Evolutionary conservation across 1,140 invertebrate genomes (phyloP).

Genomic region (Halesus radiatus): DNA sequence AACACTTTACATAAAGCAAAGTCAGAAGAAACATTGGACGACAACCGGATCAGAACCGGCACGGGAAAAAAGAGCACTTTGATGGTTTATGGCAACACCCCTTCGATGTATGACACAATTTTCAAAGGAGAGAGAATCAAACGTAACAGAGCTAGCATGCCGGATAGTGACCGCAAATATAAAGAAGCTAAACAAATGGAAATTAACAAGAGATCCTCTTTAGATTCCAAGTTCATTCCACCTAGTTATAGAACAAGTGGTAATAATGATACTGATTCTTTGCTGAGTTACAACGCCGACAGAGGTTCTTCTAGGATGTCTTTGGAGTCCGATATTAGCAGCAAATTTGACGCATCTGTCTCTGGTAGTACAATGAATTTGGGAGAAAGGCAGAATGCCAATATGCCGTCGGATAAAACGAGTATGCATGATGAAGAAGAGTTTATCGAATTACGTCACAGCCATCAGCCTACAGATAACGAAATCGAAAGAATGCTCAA

Average conservation of each 20-base stretch:
- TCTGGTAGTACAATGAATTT: slow-evolving; percentile 37
- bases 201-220: slow-evolving; percentile 57
- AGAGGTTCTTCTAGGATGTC: slow-evolving; percentile 68
- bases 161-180: slow-evolving; percentile 58
- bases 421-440: slow-evolving; percentile 64
- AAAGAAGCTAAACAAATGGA: slow-evolving; percentile 59
- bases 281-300: slow-evolving; percentile 68
- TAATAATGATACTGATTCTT: slow-evolving; percentile 66
- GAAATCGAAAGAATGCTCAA: slow-evolving; percentile 78
- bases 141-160: slow-evolving; percentile 65
- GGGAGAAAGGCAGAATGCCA: slow-evolving; percentile 56
- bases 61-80: slow-evolving; percentile 66
- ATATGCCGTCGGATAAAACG: slow-evolving; percentile 63
- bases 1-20: slow-evolving; percentile 44
- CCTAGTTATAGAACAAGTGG: slow-evolving; percentile 63
- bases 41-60: neutral
- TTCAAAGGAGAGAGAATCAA: slow-evolving; percentile 68
- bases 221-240: slow-evolving; percentile 62
- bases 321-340: slow-evolving; percentile 67
- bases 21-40: slow-evolving; percentile 60
- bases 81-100: slow-evolving; percentile 69
- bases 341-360: slow-evolving; percentile 66
- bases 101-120: slow-evolving; percentile 70
- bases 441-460: slow-evolving; percentile 70
- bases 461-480: slow-evolving; percentile 60